Conservation (phyloP, 1,140 invertebrate genomes). For the Lucilia cuprina region DNA sequence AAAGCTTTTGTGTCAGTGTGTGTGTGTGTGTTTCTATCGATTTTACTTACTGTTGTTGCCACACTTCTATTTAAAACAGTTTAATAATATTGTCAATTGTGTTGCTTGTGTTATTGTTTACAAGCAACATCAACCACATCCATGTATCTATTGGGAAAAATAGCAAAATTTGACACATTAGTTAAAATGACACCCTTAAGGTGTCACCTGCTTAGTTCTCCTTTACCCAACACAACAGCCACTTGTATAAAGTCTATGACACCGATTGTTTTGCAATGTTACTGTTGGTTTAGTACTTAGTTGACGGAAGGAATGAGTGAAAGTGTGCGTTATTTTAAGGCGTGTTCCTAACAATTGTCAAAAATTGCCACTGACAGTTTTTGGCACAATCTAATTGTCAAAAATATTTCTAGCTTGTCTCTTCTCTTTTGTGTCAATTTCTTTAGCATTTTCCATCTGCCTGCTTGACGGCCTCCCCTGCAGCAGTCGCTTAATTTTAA, state of each 20-base stretch:
- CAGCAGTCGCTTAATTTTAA: background rate
- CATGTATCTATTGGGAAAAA: background rate
- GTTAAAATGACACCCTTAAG: slow-evolving; percentile 9
- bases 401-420: background rate
- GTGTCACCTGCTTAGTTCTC: background rate
- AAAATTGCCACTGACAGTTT: slow-evolving; percentile 31
- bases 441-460: background rate
- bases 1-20: background rate
- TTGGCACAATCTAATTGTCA: slow-evolving; percentile 17
- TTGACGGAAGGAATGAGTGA: background rate
- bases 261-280: background rate
- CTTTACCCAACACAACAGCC: background rate
- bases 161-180: slow-evolving; percentile 33
- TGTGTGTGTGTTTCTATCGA: background rate
- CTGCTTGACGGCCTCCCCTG: background rate
- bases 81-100: background rate
- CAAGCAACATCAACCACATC: background rate
- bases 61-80: background rate
- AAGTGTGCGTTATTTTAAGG: background rate
- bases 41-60: background rate
- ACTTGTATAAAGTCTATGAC: background rate
- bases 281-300: background rate
- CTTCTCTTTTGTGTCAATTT: background rate
- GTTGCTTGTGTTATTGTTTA: background rate
- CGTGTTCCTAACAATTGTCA: background rate